phyloP scores from a whole-genome alignment of 2,797 vertebrate species.

The Ateles fusciceps region DNA sequence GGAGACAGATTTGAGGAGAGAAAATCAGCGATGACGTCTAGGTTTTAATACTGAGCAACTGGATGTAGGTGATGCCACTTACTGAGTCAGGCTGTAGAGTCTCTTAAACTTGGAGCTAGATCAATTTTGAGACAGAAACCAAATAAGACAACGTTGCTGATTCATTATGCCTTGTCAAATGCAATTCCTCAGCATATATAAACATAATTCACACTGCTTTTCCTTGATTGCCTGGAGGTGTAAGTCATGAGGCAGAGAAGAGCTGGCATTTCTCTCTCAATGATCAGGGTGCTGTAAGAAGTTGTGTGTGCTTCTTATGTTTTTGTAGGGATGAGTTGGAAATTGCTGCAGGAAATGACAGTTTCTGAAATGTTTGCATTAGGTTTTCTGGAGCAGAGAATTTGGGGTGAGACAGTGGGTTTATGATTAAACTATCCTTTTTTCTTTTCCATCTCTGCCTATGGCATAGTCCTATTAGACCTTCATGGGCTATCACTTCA shows the following conservation, averaged over 20 bases:
- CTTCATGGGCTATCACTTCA: not conserved
- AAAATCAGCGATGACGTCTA: not conserved
- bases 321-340: not conserved
- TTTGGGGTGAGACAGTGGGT: not conserved
- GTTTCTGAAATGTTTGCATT: not conserved
- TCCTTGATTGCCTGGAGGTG: not conserved
- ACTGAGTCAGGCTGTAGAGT: not conserved
- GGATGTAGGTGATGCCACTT: not conserved
- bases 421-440: not conserved
- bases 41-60: not conserved
- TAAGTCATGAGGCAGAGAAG: not conserved
- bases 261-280: not conserved
- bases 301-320: not conserved
- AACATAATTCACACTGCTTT: not conserved
- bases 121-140: not conserved
- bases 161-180: not conserved
- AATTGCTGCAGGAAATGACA: not conserved
- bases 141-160: not conserved
- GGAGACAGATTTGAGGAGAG: not conserved
- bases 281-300: not conserved
- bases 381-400: not conserved
- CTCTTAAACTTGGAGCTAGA: not conserved
- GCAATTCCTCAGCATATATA: not conserved
- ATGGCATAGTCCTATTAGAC: not conserved
- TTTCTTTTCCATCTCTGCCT: not conserved